Percentiles rank a stretch among this genome's conserved stretches.
Conservation (phyloP, 2,888 invertebrate genomes). For the Lepidocyrtinus sp. region DNA sequence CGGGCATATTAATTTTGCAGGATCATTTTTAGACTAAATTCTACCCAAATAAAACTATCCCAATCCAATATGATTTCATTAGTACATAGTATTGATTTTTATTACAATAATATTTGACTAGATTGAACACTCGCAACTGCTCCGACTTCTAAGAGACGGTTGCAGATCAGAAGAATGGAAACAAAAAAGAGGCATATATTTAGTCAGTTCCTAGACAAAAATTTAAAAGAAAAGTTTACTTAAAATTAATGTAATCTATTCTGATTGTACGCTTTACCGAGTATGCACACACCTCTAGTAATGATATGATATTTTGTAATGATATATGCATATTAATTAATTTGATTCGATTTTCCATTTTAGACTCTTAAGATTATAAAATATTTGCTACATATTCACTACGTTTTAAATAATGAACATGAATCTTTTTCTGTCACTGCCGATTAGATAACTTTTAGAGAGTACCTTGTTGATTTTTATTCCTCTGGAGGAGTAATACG, state of each 20-base stretch:
- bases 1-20: too few relatives aligned
- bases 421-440: slow-evolving; percentile 14
- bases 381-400: neutral
- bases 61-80: too few relatives aligned
- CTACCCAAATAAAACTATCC: too few relatives aligned
- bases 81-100: too few relatives aligned
- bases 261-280: slow-evolving; percentile 9
- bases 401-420: slow-evolving; percentile 1
- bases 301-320: neutral
- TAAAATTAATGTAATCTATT: slow-evolving; percentile 7
- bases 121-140: slow-evolving; percentile 69
- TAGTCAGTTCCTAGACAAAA: slow-evolving; percentile 48
- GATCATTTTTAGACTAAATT: too few relatives aligned
- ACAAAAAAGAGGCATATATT: slow-evolving; percentile 28
- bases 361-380: neutral
- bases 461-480: slow-evolving; percentile 13
- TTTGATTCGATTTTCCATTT: too few relatives aligned
- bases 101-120: slow-evolving; percentile 49
- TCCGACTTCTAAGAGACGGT: slow-evolving; percentile 56
- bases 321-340: too few relatives aligned
- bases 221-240: slow-evolving; percentile 1
- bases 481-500: neutral
- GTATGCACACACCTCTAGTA: neutral
- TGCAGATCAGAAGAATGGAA: slow-evolving; percentile 53
- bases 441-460: neutral